Evolutionary conservation across 2,888 invertebrate genomes (phyloP), one percentile per base, ranked within the genome.

Genomic region (Eledona agricola): DNA sequence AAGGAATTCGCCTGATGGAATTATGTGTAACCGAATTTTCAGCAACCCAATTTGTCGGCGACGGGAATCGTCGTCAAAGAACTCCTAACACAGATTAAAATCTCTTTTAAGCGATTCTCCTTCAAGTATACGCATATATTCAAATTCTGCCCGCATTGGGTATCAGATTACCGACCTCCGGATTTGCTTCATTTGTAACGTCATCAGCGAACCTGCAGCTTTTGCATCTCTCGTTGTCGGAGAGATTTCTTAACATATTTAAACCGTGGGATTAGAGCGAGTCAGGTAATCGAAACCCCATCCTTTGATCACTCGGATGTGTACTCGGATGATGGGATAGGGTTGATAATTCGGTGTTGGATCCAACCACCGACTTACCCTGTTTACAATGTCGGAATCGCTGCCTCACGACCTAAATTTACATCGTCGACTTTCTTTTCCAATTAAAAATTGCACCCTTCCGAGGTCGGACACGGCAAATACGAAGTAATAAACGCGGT

Each of bases 351-450:
- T 72, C 67, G 65, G 69, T 67, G 70, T 70, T 66, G 69, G 69
- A 58, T 58, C 57, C 61, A 67, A 65, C 63, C 71, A 62, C 66
- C 61, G 65, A 69, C 65, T 66, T 65, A 61, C 63, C 66, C 60
- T 71, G 72, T 72, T 72, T 72, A 70, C 71, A 68, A 68, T 71
- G 67, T 72, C 70, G 66, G 68, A 70, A 72, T 72, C 71, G 70
- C 60, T 72, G 72, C 66, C 69, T 70, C 62, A 61, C 12, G 26
- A 55, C 55, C 61, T 56, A 65, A 67, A 70, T 70, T 68, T 65
- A 64, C 69, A 67, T 69, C 59, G 55, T 63, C 37, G 13, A 22
- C 9, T 19, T 20, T 34, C 34, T 38, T 16, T 38, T 38, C 16
- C 38, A 38, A 38, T 38, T 38, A 38, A 38, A 38, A 38, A 38